These are phyloP conservation scores for Choreutis nemorana DNA, from an alignment of 2,888 invertebrate genomes.

Conservation along the genomic window DNA sequence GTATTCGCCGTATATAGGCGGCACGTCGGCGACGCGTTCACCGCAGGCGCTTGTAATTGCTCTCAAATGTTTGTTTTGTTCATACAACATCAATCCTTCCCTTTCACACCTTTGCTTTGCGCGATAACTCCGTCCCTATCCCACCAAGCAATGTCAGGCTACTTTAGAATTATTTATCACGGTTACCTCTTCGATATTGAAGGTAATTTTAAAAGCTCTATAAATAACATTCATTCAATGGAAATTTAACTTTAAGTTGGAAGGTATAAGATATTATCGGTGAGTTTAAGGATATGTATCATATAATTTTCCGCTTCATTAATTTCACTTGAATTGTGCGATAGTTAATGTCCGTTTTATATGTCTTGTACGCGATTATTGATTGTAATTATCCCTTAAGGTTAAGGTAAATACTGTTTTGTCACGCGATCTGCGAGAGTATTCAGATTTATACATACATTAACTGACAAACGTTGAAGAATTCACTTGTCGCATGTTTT, in stretches of 20 bases:
- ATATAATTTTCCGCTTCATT: slow-evolving; percentile 11
- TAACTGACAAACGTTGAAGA: too few relatives aligned
- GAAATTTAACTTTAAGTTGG: too few relatives aligned
- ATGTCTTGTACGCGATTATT: slow-evolving; percentile 36
- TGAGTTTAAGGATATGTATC: slow-evolving; percentile 14
- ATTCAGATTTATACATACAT: slow-evolving; percentile 32
- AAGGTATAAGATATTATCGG: too few relatives aligned
- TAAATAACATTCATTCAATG: too few relatives aligned
- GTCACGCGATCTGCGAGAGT: slow-evolving; percentile 35
- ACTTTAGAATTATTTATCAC: slow-evolving; percentile 46
- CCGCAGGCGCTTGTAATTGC: slow-evolving; percentile 48
- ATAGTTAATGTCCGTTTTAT: slow-evolving; percentile 37
- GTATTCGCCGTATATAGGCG: slow-evolving; percentile 23
- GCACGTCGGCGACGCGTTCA: slow-evolving; percentile 29
- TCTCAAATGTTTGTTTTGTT: slow-evolving; percentile 50
- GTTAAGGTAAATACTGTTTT: slow-evolving; percentile 36
- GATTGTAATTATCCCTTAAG: slow-evolving; percentile 57
- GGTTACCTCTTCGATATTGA: slow-evolving; percentile 26
- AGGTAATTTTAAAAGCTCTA: too few relatives aligned
- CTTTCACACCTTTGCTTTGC: slow-evolving; percentile 11
- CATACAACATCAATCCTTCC: slow-evolving; percentile 32
- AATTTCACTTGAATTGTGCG: slow-evolving; percentile 10
- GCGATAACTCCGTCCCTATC: slow-evolving; percentile 13
- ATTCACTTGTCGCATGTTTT: too few relatives aligned
- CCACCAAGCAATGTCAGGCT: slow-evolving; percentile 23